Percentiles rank a stretch among this genome's conserved stretches.
Conservation (phyloP, 2,888 invertebrate genomes). For the Oligia fasciuncula region DNA sequence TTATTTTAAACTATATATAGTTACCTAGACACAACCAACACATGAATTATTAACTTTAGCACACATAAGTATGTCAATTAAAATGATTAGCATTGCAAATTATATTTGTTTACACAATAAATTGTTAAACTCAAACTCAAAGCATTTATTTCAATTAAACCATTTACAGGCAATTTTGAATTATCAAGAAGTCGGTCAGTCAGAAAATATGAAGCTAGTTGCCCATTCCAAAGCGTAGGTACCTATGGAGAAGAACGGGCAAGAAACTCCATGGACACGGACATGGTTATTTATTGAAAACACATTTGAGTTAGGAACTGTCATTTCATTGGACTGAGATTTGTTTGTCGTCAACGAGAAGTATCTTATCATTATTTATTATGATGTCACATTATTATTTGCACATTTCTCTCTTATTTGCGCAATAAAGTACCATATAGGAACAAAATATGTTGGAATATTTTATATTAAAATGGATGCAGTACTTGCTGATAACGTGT, state of each 20-base stretch:
- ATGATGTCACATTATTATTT: background rate
- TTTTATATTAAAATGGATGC: slow-evolving; percentile 16
- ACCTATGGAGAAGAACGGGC: too few relatives aligned
- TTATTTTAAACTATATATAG: background rate
- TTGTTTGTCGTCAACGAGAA: background rate
- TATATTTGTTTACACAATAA: background rate
- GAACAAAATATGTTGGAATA: slow-evolving; percentile 1
- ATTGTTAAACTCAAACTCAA: background rate
- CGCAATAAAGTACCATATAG: background rate
- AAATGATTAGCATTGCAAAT: background rate
- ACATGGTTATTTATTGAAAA: background rate
- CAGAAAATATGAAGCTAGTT: too few relatives aligned
- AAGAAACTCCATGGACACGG: too few relatives aligned
- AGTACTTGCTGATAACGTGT: slow-evolving; percentile 33
- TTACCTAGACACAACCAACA: slow-evolving; percentile 1
- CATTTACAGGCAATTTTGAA: too few relatives aligned
- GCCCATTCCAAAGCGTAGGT: too few relatives aligned
- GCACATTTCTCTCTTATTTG: slow-evolving; percentile 9
- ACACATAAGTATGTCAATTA: background rate
- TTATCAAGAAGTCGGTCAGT: too few relatives aligned
- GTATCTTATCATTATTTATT: slow-evolving; percentile 6
- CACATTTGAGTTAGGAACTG: background rate
- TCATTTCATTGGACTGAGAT: slow-evolving; percentile 1
- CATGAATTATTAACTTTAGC: background rate
- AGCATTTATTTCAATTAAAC: too few relatives aligned